Evolutionary conservation across 2,797 vertebrate genomes (phyloP).

Genomic region (Martes flavigula): DNA sequence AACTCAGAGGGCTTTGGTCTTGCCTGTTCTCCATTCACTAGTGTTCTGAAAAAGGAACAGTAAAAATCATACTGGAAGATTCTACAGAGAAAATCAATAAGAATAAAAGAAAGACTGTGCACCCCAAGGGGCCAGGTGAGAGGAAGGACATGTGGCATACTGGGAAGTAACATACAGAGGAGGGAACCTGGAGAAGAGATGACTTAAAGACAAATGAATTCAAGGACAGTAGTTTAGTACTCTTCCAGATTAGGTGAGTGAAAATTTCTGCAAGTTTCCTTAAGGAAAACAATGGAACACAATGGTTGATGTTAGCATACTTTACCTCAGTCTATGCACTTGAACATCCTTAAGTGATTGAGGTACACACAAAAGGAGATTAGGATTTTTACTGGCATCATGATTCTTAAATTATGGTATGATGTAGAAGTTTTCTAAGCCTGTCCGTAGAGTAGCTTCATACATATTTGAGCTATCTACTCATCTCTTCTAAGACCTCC

Average conservation of each 20-base stretch:
- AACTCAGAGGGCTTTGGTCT: background rate
- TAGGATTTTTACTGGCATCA: background rate
- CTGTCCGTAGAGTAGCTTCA: background rate
- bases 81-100: slow-evolving; percentile 18
- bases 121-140: background rate
- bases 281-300: background rate
- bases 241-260: background rate
- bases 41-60: background rate
- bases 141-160: background rate
- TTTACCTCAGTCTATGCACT: background rate
- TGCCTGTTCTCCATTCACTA: background rate
- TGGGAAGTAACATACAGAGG: background rate
- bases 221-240: background rate
- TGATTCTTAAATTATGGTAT: background rate
- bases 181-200: background rate
- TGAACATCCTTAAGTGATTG: background rate
- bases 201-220: background rate
- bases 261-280: background rate
- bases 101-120: background rate
- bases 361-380: background rate
- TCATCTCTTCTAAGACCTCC: background rate
- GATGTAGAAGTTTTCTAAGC: background rate
- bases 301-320: background rate
- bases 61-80: background rate
- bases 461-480: background rate